These are phyloP conservation scores for Leptinotarsa haldemani DNA, from an alignment of 2,888 invertebrate genomes.

Conservation along the genomic window DNA sequence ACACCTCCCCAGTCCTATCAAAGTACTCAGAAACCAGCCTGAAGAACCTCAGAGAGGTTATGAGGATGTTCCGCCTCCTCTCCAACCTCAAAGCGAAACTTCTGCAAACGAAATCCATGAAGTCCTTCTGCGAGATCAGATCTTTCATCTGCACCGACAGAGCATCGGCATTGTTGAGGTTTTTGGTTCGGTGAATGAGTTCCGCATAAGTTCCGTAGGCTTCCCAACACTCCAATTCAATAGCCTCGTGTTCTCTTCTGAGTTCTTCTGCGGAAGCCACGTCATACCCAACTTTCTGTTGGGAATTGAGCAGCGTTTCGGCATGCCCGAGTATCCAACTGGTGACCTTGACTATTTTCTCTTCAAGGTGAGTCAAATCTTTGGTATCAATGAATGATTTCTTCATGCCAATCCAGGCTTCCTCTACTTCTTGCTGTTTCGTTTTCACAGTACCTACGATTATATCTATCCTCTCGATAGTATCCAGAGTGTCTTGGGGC, in stretches of 20 bases:
- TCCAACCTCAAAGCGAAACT: conserved; percentile 80
- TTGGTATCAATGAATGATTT: conserved; percentile 71
- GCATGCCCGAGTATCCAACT: conserved; percentile 84
- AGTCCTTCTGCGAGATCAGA: conserved; percentile 78
- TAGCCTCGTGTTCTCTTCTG: conserved; percentile 77
- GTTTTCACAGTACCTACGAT: conserved; percentile 70
- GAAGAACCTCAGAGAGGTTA: conserved; percentile 81
- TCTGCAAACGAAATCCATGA: conserved; percentile 85
- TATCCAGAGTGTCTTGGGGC: conserved; percentile 74
- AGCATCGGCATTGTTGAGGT: conserved; percentile 67
- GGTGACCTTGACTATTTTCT: conserved; percentile 77
- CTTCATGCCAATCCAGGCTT: conserved; percentile 72
- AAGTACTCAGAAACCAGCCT: conserved; percentile 80
- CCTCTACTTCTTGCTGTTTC: conserved; percentile 72
- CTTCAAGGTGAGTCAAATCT: conserved; percentile 72
- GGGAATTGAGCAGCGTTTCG: conserved; percentile 77
- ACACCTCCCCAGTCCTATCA: conserved; percentile 75
- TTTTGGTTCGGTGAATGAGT: conserved; percentile 77
- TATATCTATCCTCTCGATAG: conserved; percentile 70
- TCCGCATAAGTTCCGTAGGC: conserved; percentile 85
- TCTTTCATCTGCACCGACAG: conserved; percentile 69
- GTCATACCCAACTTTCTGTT: conserved; percentile 79
- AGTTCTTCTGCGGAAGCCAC: conserved; percentile 78
- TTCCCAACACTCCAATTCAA: conserved; percentile 82
- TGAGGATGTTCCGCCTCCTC: conserved; percentile 77